These are phyloP conservation scores for Seira sanloemensis DNA, from an alignment of 2,888 invertebrate genomes.

Conservation along the genomic window DNA sequence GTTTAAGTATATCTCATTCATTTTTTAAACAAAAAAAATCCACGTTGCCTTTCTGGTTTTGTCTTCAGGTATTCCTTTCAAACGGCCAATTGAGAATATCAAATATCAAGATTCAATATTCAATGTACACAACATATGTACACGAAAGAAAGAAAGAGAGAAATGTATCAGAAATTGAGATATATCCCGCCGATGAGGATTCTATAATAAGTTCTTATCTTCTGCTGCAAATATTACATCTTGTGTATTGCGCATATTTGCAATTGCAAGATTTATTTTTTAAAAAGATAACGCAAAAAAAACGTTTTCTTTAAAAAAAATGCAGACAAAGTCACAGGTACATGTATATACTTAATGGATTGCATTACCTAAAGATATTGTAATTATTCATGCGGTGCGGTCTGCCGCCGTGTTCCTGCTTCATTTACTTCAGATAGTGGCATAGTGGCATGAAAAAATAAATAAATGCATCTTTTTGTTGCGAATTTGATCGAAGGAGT, in stretches of 20 bases:
- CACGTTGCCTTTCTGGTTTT: slow-evolving; percentile 2
- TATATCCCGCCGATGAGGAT: background rate
- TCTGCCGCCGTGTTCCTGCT: no score
- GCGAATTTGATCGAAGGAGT: background rate
- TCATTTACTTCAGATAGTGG: no score
- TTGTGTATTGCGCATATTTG: background rate
- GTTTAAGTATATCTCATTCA: background rate
- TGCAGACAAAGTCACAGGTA: background rate
- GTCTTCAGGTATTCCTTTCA: no score
- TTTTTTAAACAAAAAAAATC: background rate
- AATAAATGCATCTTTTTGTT: background rate
- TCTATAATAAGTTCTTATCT: no score
- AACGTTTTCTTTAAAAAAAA: background rate
- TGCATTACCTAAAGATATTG: background rate
- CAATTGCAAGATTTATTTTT: no score
- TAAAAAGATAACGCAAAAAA: no score
- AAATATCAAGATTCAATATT: slow-evolving; percentile 9
- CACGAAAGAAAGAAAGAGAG: background rate
- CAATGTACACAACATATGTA: background rate
- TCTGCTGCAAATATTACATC: no score
- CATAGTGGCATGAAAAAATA: no score
- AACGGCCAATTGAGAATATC: no score
- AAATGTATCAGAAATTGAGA: slow-evolving; percentile 12
- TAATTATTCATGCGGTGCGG: slow-evolving; percentile 15
- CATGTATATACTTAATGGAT: background rate